phyloP scores from a whole-genome alignment of 2,797 vertebrate genomes.

The Molothrus ater region DNA sequence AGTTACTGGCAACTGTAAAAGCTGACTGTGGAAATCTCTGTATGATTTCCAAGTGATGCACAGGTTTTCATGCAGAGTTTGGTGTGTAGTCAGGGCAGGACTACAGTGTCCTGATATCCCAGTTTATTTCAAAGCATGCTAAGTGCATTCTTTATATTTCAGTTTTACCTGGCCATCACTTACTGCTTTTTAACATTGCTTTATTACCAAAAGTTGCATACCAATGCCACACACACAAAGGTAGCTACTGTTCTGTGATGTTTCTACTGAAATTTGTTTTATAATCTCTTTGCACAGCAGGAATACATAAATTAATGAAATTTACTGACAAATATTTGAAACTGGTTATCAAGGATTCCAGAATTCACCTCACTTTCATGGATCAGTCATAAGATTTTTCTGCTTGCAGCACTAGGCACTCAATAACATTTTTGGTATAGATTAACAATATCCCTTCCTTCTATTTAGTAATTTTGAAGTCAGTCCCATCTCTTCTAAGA shows the following conservation, averaged over 20 bases:
- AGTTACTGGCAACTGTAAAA: background rate
- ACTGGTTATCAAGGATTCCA: background rate
- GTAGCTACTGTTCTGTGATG: background rate
- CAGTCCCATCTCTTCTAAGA: background rate
- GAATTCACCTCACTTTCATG: background rate
- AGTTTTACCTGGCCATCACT: background rate
- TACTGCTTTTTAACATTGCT: background rate
- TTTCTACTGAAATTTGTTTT: background rate
- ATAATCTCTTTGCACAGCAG: background rate
- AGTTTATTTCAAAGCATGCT: background rate
- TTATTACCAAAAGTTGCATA: background rate
- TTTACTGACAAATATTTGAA: background rate
- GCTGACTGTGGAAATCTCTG: background rate
- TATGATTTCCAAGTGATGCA: background rate
- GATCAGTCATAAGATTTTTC: background rate
- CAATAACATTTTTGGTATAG: background rate
- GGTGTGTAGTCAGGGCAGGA: background rate
- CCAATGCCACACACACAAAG: fast-evolving
- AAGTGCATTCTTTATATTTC: background rate
- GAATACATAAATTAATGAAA: background rate
- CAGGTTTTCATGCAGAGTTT: background rate
- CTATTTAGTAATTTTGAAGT: background rate
- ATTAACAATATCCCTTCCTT: background rate
- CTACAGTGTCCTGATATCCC: background rate
- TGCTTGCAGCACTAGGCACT: background rate